A percentile compares a stretch with the other conserved stretches of the same genome.
Conservation (phyloP, 2,113 vertebrate genomes). For the Oreochromis niloticus region DNA sequence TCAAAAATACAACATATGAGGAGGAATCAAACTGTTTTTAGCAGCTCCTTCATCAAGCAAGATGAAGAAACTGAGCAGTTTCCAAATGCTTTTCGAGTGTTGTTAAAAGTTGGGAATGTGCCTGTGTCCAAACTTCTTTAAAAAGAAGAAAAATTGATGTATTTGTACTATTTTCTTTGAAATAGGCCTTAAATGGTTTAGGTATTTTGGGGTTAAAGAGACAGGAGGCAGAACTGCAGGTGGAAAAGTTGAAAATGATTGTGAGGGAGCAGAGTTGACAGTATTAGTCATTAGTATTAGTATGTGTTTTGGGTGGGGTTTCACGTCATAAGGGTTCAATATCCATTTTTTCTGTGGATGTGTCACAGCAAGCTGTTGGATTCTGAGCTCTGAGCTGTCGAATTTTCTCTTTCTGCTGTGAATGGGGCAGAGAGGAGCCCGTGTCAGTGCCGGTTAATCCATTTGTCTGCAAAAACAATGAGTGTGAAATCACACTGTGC, state of each 20-base stretch:
- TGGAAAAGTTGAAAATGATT: not conserved
- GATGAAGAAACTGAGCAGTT: not conserved
- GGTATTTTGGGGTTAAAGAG: not conserved
- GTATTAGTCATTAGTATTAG: not conserved
- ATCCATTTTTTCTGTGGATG: not conserved
- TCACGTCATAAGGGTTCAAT: not conserved
- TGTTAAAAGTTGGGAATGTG: not conserved
- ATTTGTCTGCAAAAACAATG: constrained; percentile 59
- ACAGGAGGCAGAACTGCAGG: not conserved
- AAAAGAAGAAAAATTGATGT: not conserved
- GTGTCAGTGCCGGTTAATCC: constrained; percentile 26
- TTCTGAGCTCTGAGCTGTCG: not conserved
- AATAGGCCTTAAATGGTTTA: not conserved
- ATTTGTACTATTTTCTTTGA: not conserved
- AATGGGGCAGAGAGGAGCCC: not conserved
- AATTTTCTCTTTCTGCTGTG: not conserved
- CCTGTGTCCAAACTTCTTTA: not conserved
- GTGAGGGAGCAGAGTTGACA: not conserved
- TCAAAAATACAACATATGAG: not conserved
- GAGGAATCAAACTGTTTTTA: not conserved
- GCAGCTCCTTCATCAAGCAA: not conserved
- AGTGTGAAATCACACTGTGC: constrained; percentile 56
- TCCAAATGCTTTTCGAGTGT: not conserved
- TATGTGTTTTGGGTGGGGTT: not conserved
- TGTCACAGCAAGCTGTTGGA: not conserved